phyloP scores from a whole-genome alignment of 2,888 invertebrate species.

The Halictus ligatus region DNA sequence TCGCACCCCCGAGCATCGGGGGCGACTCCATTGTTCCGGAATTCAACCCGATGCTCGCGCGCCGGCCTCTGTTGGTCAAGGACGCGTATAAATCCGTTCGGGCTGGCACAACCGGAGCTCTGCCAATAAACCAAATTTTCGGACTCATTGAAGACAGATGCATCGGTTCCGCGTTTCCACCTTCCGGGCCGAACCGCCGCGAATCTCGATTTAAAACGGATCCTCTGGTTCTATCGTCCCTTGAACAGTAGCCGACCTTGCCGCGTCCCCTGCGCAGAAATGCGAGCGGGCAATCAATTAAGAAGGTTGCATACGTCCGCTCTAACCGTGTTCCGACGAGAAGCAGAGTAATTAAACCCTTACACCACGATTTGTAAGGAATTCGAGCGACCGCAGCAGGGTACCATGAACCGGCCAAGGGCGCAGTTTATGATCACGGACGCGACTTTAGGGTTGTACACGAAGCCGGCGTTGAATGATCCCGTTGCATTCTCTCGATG shows the following conservation, averaged over 20 bases:
- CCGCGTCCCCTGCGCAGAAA: too few relatives aligned
- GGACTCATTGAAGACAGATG: slow-evolving; percentile 16
- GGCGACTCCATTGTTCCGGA: slow-evolving; percentile 61
- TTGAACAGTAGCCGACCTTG: background rate
- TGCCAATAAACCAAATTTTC: slow-evolving; percentile 54
- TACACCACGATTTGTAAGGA: too few relatives aligned
- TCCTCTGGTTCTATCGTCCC: background rate
- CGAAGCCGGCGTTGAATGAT: too few relatives aligned
- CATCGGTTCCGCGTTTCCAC: background rate
- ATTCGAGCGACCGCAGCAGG: too few relatives aligned
- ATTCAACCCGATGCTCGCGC: slow-evolving; percentile 38
- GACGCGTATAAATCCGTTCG: slow-evolving; percentile 61
- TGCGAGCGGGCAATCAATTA: too few relatives aligned
- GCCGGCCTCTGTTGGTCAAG: slow-evolving; percentile 60
- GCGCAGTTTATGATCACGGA: too few relatives aligned
- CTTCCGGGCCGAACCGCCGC: background rate
- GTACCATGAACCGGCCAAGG: too few relatives aligned
- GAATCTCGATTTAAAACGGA: background rate
- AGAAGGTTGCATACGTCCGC: too few relatives aligned
- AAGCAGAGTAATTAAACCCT: too few relatives aligned
- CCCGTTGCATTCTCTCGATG: too few relatives aligned
- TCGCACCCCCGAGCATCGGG: slow-evolving; percentile 41
- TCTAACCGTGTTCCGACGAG: too few relatives aligned
- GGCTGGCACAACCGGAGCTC: slow-evolving; percentile 27
- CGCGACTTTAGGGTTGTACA: too few relatives aligned